These are phyloP conservation scores for Drosophila fungiperda DNA, from an alignment of 2,888 invertebrate genomes.

Conservation along the genomic window DNA sequence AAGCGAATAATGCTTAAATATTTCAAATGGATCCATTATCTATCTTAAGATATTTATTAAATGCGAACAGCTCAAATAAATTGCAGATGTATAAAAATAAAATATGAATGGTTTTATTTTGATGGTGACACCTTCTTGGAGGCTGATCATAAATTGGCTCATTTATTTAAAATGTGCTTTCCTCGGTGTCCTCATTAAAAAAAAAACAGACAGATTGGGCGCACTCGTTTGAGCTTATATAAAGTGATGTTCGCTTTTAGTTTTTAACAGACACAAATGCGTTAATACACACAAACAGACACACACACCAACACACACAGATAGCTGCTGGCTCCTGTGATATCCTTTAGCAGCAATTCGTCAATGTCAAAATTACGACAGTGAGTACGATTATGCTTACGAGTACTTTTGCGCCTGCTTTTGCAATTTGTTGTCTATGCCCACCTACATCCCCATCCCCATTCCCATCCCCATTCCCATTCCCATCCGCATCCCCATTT, in stretches of 20 bases:
- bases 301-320: not conserved
- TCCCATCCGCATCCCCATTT: not conserved
- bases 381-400: conserved; percentile 53
- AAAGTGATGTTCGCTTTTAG: conserved; percentile 67
- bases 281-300: conserved; percentile 7
- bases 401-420: conserved; percentile 56
- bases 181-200: not conserved
- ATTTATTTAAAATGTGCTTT: not conserved
- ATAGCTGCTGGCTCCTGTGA: conserved; percentile 18
- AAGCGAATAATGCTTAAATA: not conserved
- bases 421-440: conserved; percentile 57
- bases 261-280: conserved; percentile 32
- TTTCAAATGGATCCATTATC: not conserved
- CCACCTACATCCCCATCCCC: not conserved
- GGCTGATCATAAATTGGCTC: not conserved
- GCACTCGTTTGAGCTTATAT: conserved; percentile 43
- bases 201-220: conserved; percentile 24
- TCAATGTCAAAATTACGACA: conserved; percentile 75
- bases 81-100: not conserved
- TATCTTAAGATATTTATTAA: not conserved
- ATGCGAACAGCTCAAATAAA: not conserved
- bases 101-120: not conserved
- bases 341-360: conserved; percentile 65
- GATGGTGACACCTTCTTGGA: not conserved
- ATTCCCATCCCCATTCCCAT: not conserved